Percentiles rank a stretch among this genome's conserved stretches.
Conservation (phyloP, 2,797 vertebrate genomes). For the Pangasius sanitwongsei region DNA sequence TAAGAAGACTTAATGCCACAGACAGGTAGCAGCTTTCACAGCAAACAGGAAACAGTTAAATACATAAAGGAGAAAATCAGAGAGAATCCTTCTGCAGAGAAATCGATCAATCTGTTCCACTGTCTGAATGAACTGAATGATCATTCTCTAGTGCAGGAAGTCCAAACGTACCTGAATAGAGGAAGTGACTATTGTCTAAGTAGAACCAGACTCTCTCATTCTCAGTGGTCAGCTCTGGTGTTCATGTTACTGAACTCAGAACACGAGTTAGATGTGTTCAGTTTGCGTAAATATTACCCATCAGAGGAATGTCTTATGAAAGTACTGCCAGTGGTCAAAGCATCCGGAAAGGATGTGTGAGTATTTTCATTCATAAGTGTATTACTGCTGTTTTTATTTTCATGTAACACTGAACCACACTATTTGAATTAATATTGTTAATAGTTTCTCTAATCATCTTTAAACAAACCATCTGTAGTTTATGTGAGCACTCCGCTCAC, state of each 20-base stretch:
- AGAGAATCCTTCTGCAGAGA: conserved; percentile 24
- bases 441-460: not conserved
- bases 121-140: conserved; percentile 38
- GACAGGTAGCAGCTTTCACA: not conserved
- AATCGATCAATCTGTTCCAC: conserved; percentile 26
- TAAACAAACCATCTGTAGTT: not conserved
- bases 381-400: not conserved
- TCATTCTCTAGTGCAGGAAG: not conserved
- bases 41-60: not conserved
- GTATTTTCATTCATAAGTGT: not conserved
- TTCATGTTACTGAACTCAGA: conserved; percentile 3
- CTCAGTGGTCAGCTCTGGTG: conserved; percentile 25
- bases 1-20: conserved; percentile 21
- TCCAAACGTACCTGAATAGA: conserved; percentile 4
- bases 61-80: conserved; percentile 42
- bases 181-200: not conserved
- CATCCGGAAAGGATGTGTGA: not conserved
- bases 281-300: conserved; percentile 5
- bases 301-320: not conserved
- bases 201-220: conserved; percentile 8
- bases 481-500: not conserved
- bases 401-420: not conserved
- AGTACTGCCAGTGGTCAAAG: not conserved
- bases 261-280: conserved; percentile 1
- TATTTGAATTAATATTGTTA: not conserved